Evolutionary conservation across 2,888 invertebrate species (phyloP), one percentile per base, ranked within the genome.

Genomic region (Latrodectus elegans): DNA sequence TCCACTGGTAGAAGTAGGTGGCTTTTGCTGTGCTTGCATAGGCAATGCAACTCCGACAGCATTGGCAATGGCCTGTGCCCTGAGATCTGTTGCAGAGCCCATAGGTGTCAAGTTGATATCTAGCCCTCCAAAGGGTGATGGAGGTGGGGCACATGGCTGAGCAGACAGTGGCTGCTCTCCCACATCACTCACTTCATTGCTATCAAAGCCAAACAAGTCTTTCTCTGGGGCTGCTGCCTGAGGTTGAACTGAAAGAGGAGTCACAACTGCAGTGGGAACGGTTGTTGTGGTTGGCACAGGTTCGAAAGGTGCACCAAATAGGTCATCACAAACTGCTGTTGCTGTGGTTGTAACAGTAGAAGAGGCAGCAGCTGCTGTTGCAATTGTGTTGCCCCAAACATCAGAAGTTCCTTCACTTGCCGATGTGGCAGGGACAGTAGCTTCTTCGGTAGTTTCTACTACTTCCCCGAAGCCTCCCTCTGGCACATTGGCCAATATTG

Each of bases 401-500:
- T 76, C 67, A 49, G 75, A 81, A 0, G 73, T 8, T 17, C 71
- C 51, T 14, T 76, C 68, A 26, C 72, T 70, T 4, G 79, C 71
- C 60, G 75, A 71, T 74, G 84, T 72, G 38, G 38, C 67, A 73
- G 89, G 82, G 71, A 55, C 80, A 79, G 84, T 12, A 38, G 65
- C 64, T 76, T 88, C 89, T 64, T 85, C 85, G 53, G 68, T 67
- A 70, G 71, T 72, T 49, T 88, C 85, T 49, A 82, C 84, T 67
- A 77, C 83, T 72, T 88, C 90, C 22, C 89, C 89, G 77, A 89
- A 90, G 26, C 84, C 89, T 55, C 88, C 89, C 70, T 87, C 88
- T 17, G 90, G 90, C 11, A 81, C 89, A 84, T 89, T 84, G 68
- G 90, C 89, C 53, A 90, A 84, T 70, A 90, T 90, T 11, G 90